Percentiles rank a stretch among this genome's conserved stretches.
phyloP scores from a whole-genome alignment of 2,113 vertebrate species.

The Albula glossodonta region DNA sequence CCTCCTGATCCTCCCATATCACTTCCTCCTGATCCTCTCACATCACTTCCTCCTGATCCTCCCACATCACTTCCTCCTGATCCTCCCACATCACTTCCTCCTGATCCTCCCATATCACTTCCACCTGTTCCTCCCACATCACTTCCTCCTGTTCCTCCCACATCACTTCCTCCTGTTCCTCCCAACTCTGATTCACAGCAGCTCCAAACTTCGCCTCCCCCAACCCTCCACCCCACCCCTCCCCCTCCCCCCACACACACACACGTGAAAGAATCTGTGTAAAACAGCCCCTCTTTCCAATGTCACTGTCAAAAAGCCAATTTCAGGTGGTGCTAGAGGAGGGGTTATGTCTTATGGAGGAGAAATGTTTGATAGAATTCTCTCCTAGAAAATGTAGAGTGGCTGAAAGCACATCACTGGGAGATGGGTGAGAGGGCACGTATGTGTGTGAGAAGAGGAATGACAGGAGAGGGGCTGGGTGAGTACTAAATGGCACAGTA shows the following conservation, averaged over 20 bases:
- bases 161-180: no score
- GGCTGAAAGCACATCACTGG: not conserved
- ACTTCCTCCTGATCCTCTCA: no score
- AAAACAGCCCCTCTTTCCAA: not conserved
- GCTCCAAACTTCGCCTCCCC: not conserved
- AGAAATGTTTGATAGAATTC: not conserved
- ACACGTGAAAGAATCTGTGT: not conserved
- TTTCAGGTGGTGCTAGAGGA: no score
- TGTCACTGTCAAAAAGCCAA: not conserved
- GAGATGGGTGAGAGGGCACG: not conserved
- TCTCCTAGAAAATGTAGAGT: slow-evolving; percentile 3
- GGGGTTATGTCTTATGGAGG: not conserved
- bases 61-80: no score
- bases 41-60: no score
- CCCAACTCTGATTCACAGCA: not conserved
- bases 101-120: no score
- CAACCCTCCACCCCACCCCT: no score
- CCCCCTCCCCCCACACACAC: not conserved
- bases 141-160: no score
- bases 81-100: no score
- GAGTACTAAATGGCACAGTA: slow-evolving; percentile 10
- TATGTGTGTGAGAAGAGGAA: not conserved
- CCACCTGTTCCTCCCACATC: no score
- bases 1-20: no score
- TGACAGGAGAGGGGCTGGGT: not conserved